Base-by-base conservation (phyloP, 2,113 vertebrate species). In the Mandrillus leucophaeus region DNA sequence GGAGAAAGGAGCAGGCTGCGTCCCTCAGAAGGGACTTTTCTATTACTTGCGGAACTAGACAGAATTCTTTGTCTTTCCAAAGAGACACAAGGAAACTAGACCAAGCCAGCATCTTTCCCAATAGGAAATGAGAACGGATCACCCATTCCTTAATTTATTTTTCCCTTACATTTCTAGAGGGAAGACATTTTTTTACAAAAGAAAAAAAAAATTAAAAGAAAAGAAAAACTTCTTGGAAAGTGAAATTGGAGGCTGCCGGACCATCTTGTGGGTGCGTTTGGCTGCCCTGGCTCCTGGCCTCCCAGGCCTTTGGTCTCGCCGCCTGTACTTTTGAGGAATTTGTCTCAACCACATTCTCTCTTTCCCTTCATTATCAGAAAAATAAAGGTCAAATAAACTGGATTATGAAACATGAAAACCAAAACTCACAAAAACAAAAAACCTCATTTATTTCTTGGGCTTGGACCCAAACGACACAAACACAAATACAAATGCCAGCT, bases 381-480 rank as follows among this genome's bases (percentile, higher is more conserved):
- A 96, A 92, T 87, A 93, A 94, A 97, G 94, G 83, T 93, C 96
- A 96, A 95, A 96, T 93, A 93, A 97, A 97, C 78, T 14, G 93
- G 55, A 88, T 96, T 59, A 72, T 97, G 95, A 98, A 97, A 97
- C 98, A 91, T 88, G 85, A 94, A 97, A 97, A 94, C 76, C 52
- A 27, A 97, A 96, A 93, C 81, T 66, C 75, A 76, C 90, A 94
- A 84, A 96, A 94, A 70, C 75, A 95, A 88, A 78, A 97, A 96
- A 50, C 55, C 40, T 25, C 82, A 64, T 89, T 96, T 93, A 22
- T 83, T 52, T 86, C 32, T 43, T 1, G 0, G 32, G 73, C 85
- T 95, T 55, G 7, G 5, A 73, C 97, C 97, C 94, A 97, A 95
- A 78, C 48, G 79, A 86, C 73, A 88, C 92, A 90, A 93, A 80